Evolutionary conservation across 2,797 vertebrate species (phyloP), one percentile per base, ranked within the genome.

Genomic region (Pangasius larnaudii): DNA sequence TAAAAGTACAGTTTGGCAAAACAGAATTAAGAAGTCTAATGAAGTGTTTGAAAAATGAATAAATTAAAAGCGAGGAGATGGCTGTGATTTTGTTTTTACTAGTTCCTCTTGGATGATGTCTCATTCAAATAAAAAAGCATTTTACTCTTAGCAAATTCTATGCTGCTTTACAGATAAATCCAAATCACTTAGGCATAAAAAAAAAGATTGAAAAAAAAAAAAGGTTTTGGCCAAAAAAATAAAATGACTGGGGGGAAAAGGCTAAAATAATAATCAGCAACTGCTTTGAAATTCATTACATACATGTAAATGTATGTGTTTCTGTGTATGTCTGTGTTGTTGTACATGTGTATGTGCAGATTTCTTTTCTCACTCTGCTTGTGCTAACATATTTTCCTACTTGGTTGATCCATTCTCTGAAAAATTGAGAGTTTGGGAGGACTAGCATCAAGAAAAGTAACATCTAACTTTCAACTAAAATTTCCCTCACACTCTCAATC

Each of bases 391-490:
- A 49, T 86, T 89, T 92, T 63, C 71, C 91, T 94, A 92, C 92
- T 92, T 86, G 93, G 94, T 90, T 94, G 94, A 95, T 94, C 89
- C 89, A 89, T 72, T 94, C 91, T 87, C 85, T 78, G 87, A 92
- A 87, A 91, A 83, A 5, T 89, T 92, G 92, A 92, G 89, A 91
- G 81, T 74, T 84, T 0, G 27, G 86, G 53, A 49, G 81, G 84
- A 75, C 33, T 75, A 58, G 85, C 63, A 79, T 67, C n/a, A 77
- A 65, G 30, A 3, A 36, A 39, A 59, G 10, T 84, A 49, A 80
- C 49, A 49, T n/a, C 63, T 18, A 83, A 83, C 65, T 5, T 82
- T 56, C 49, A 77, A 56, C 61, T 59, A 39, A 72, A 63, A 58
- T 80, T 27, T n/a, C 39, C 63, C 46, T 81, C 61, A 81, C 61